phyloP scores from a whole-genome alignment of 2,888 invertebrate species.

The Archaeoteleia sp. region DNA sequence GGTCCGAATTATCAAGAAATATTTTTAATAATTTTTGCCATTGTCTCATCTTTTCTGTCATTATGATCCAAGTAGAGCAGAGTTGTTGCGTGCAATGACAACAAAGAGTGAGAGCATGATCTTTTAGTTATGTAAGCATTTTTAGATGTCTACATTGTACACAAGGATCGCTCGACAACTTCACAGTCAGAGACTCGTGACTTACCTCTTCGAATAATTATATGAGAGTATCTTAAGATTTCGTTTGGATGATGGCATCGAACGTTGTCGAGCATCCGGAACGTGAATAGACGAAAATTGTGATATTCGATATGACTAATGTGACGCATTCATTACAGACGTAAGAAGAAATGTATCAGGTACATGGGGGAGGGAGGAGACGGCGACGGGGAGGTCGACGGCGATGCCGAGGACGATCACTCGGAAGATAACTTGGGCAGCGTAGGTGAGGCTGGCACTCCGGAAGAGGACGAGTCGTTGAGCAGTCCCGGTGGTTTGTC shows the following conservation, averaged over 20 bases:
- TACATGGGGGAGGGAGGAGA: conserved; percentile 91
- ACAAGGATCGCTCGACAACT: conserved; percentile 13
- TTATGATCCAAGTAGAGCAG: conserved; percentile 2
- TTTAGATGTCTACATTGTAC: conserved; percentile 56
- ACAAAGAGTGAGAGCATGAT: conserved; percentile 66
- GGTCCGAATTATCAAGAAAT: no score
- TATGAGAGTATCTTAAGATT: no score
- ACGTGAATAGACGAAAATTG: no score
- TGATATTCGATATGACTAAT: conserved; percentile 16
- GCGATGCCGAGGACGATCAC: conserved; percentile 78
- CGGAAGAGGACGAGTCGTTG: conserved; percentile 74
- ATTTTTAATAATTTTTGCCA: no score
- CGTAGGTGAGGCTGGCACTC: conserved; percentile 82
- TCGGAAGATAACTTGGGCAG: conserved; percentile 86
- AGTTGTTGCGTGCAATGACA: conserved; percentile 52
- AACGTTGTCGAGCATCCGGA: background rate
- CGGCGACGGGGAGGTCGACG: conserved; percentile 80
- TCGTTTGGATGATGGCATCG: no score
- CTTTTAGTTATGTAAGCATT: conserved; percentile 59
- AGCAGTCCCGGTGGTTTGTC: conserved; percentile 81
- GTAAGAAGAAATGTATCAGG: conserved; percentile 97
- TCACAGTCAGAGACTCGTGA: conserved; percentile 14
- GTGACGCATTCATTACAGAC: conserved; percentile 79
- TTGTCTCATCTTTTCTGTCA: conserved; percentile 3
- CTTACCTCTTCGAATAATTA: no score